Conservation (phyloP, 2,888 invertebrate species). For the Nemapogon koenigi region DNA sequence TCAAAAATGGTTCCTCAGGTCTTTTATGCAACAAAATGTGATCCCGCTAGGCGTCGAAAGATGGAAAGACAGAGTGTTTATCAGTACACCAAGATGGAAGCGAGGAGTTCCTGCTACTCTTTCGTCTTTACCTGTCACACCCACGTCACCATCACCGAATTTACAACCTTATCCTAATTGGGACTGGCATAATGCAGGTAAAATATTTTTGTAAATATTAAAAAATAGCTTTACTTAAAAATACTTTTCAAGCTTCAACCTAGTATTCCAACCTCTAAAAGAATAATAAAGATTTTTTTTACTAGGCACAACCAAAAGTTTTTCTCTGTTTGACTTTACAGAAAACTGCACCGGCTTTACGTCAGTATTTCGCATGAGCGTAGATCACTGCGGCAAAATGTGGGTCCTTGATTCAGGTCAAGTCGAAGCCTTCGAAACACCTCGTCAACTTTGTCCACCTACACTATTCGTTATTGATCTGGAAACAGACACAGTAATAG, state of each 20-base stretch:
- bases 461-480: constrained; percentile 77
- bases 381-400: constrained; percentile 78
- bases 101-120: constrained; percentile 77
- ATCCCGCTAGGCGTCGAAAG: constrained; percentile 78
- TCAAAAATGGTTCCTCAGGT: constrained; percentile 46
- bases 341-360: constrained; percentile 67
- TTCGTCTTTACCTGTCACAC: constrained; percentile 66
- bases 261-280: no score
- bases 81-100: constrained; percentile 81
- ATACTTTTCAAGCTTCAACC: no score
- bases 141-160: constrained; percentile 62
- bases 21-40: constrained; percentile 74
- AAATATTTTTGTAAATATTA: neutral
- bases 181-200: constrained; percentile 69
- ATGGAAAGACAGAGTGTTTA: constrained; percentile 71
- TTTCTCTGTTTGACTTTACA: neutral
- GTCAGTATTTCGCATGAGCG: constrained; percentile 78
- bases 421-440: constrained; percentile 69
- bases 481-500: constrained; percentile 67
- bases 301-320: no score
- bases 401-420: constrained; percentile 85
- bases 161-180: constrained; percentile 78
- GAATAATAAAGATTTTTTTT: no score
- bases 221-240: no score
- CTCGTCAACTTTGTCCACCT: constrained; percentile 75